Base-by-base conservation (phyloP, 2,888 invertebrate genomes). In the Agrilus mali region DNA sequence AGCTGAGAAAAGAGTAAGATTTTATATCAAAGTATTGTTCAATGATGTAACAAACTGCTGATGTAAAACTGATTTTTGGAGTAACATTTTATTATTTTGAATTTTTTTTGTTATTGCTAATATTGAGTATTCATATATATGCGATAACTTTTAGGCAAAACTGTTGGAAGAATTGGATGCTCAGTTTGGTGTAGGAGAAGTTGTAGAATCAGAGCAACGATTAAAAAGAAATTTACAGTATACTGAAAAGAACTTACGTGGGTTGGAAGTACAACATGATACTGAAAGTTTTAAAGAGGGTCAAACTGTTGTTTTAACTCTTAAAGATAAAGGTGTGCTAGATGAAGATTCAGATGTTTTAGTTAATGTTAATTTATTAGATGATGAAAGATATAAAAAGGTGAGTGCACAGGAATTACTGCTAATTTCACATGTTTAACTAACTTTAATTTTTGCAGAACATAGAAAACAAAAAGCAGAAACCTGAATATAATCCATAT, bases 81-180 rank as follows among this genome's bases (percentile, higher is more conserved):
- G n/a, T n/a, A n/a, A n/a, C n/a, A n/a, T n/a, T n/a, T n/a, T n/a
- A n/a, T n/a, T n/a, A n/a, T n/a, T n/a, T n/a, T n/a, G n/a, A n/a
- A n/a, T n/a, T n/a, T n/a, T n/a, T n/a, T n/a, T n/a, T n/a, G n/a
- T n/a, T n/a, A n/a, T n/a, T n/a, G n/a, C n/a, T n/a, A n/a, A n/a
- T n/a, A n/a, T n/a, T n/a, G n/a, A n/a, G n/a, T n/a, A n/a, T n/a
- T n/a, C n/a, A n/a, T n/a, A n/a, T n/a, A n/a, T n/a, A n/a, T n/a
- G n/a, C n/a, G n/a, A 32, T 40, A 38, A 49, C 46, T 44, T 56
- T 7, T 60, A 87, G 89, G 96, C 93, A 16, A 92, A 90, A 63
- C 76, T 88, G 72, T 66, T 97, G 59, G 92, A 95, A 67, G 93
- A 96, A 67, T 77, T 97, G 74, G 97, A 97, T 68, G 86, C 80